These are phyloP conservation scores for Sylvietta virens DNA, from an alignment of 2,113 vertebrate species.

Conservation along the genomic window DNA sequence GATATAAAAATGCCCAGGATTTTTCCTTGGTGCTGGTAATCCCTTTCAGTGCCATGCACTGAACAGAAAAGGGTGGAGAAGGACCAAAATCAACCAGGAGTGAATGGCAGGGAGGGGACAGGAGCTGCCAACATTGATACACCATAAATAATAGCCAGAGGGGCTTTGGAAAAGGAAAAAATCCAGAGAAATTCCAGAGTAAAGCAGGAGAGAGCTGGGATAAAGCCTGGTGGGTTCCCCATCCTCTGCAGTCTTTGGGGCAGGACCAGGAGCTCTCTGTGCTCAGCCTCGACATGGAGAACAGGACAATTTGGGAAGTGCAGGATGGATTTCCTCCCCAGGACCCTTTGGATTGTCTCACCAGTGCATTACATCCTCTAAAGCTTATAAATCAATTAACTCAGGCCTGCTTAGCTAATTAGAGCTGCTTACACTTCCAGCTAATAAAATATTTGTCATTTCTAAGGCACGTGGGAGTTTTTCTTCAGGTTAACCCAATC, in stretches of 20 bases:
- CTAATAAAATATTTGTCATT: conserved; percentile 49
- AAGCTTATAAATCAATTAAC: conserved; percentile 39
- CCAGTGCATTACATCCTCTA: neutral
- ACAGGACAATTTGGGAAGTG: neutral
- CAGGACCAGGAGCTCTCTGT: neutral
- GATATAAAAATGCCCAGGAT: neutral
- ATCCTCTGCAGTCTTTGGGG: neutral
- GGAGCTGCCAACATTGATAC: neutral
- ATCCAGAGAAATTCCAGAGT: neutral
- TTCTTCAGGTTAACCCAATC: conserved; percentile 52
- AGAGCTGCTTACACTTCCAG: conserved; percentile 20
- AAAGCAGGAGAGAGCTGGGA: neutral
- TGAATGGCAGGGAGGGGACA: neutral
- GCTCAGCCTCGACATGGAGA: neutral
- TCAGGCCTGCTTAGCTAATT: conserved; percentile 34
- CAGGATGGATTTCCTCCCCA: neutral
- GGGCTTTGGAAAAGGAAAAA: conserved; percentile 68
- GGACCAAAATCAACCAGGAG: neutral
- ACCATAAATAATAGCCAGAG: conserved; percentile 61
- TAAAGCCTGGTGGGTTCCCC: neutral
- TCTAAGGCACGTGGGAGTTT: conserved; percentile 9
- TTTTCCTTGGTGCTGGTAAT: neutral
- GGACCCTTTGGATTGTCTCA: neutral
- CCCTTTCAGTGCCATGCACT: neutral
- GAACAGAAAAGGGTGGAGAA: neutral